A percentile compares a stretch with the other conserved stretches of the same genome.
Conservation (phyloP, 1,140 invertebrate species). For the Vanessa atalanta region DNA sequence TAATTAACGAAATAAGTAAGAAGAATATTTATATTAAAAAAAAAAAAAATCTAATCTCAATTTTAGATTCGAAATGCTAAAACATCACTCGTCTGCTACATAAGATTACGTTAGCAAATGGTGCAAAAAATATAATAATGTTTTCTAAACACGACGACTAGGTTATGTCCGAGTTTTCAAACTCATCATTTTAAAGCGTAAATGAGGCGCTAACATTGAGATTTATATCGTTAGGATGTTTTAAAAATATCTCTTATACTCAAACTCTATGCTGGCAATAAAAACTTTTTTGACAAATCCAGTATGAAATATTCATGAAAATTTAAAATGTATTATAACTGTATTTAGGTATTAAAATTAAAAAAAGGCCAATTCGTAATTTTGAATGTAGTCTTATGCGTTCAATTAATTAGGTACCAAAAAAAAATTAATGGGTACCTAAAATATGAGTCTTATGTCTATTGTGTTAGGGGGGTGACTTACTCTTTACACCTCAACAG, state of each 20-base stretch:
- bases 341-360: no score
- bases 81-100: background rate
- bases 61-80: background rate
- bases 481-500: no score
- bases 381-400: no score
- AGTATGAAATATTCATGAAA: no score
- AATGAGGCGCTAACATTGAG: background rate
- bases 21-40: background rate
- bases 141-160: constrained; percentile 1
- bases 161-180: constrained; percentile 4
- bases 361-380: no score
- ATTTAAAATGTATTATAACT: no score
- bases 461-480: no score
- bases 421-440: no score
- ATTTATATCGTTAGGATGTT: constrained; percentile 2
- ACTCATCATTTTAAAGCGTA: constrained; percentile 1
- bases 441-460: no score
- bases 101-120: constrained; percentile 4
- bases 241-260: background rate
- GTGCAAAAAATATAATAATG: constrained; percentile 13
- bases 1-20: background rate
- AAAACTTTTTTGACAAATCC: background rate
- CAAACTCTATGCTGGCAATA: background rate
- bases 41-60: background rate
- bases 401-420: no score